Base-by-base conservation (phyloP, 35 echinoderm and acorn worm genomes). In the Diadema setosum region DNA sequence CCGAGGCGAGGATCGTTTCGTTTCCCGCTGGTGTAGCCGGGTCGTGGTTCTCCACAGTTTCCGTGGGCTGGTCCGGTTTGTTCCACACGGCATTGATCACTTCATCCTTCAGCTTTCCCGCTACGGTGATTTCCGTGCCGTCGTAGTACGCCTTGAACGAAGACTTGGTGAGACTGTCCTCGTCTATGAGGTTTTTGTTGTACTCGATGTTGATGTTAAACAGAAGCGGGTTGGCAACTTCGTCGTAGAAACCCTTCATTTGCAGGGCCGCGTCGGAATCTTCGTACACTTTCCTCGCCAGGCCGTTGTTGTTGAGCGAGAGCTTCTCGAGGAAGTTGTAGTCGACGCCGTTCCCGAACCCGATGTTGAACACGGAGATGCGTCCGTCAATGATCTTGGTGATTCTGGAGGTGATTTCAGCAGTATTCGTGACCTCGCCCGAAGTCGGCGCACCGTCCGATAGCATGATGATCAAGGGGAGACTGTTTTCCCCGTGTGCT, bases 161-260 rank as follows among this genome's bases (percentile, higher is more conserved):
- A 1, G 82, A 87, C 70, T 93, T 39, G 11, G 95, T 93, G 60
- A 97, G 39, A 11, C 45, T 93, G 52, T 93, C 84, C 20, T 41
- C 43, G 1, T 93, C 95, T 0, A 97, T 73, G 0, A 83, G 23
- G 21, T 87, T 23, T 20, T 57, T 31, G 2, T n/a, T 26, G 83
- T 97, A 97, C 7, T 88, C 24, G 25, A 97, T 49, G 17, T 60
- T 83, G 16, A 97, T 37, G 42, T 97, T 87, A 25, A 86, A 75
- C 4, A 97, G 58, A 8, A 97, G 34, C 5, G 95, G 95, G 5
- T 92, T 97, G 61, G 95, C 87, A 60, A 97, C 91, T 64, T 97
- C 91, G 25, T 93, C 87, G 57, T 86, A 97, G 58, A 97, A 97
- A 56, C 95, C 87, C 17, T 81, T 46, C 40, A 97, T 52, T 25